phyloP scores from a whole-genome alignment of 2,797 vertebrate genomes.

The Rhinogobio ventralis region DNA sequence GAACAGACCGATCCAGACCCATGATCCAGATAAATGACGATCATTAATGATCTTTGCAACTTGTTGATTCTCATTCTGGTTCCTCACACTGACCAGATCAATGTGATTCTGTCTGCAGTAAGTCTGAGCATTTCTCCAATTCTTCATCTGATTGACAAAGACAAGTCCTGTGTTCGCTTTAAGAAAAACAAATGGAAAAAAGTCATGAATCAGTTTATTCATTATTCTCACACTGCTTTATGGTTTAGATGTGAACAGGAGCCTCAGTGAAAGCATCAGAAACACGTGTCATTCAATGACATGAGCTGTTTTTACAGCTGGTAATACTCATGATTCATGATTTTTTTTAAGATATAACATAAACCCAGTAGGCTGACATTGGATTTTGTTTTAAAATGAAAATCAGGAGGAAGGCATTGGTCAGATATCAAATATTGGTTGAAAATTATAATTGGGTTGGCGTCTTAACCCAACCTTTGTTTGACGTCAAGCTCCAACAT shows the following conservation, averaged over 20 bases:
- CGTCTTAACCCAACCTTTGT: too few species aligned
- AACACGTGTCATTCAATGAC: not conserved
- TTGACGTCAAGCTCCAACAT: too few species aligned
- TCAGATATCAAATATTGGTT: too few species aligned
- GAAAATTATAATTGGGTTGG: too few species aligned
- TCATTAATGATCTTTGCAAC: rapidly evolving
- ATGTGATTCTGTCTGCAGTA: not conserved
- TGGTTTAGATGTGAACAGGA: not conserved
- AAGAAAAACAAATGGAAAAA: not conserved
- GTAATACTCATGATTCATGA: not conserved
- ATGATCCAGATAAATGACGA: rapidly evolving
- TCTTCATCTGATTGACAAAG: too few species aligned
- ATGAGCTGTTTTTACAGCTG: not conserved
- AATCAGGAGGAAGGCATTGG: too few species aligned
- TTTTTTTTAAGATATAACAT: not conserved
- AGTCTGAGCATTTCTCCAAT: too few species aligned
- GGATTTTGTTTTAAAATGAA: too few species aligned
- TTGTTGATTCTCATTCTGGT: not conserved
- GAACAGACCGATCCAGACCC: not conserved
- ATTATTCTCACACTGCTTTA: not conserved
- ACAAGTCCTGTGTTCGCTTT: too few species aligned
- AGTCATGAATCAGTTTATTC: not conserved
- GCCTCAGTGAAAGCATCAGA: not conserved
- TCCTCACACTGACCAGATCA: slow-evolving; percentile 9
- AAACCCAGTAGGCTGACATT: too few species aligned